Evolutionary conservation across 2,113 vertebrate species (phyloP).

Genomic region (Mellivora capensis): DNA sequence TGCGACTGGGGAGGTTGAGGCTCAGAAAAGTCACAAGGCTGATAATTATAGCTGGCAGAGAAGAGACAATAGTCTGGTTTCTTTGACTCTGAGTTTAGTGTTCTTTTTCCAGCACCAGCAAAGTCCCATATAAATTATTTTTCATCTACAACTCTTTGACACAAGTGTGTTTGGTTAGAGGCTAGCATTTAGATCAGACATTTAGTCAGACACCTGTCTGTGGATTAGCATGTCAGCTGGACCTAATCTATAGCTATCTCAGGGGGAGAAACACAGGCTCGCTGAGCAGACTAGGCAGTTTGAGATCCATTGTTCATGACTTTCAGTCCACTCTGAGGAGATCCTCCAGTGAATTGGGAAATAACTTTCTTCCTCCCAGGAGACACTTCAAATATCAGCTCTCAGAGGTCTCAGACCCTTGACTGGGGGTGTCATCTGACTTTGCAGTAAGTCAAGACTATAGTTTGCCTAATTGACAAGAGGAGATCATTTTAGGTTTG

Average conservation of each 20-base stretch:
- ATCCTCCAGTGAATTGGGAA: neutral
- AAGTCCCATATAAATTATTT: neutral
- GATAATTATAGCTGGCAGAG: neutral
- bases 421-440: neutral
- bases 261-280: neutral
- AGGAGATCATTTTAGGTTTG: neutral
- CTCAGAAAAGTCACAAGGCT: neutral
- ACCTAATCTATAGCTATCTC: neutral
- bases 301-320: neutral
- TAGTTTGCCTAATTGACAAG: conserved; percentile 26
- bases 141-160: neutral
- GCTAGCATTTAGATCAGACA: neutral
- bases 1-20: neutral
- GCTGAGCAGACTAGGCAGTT: neutral
- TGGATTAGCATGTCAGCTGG: neutral
- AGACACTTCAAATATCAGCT: neutral
- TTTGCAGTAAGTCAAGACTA: conserved; percentile 1
- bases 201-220: neutral
- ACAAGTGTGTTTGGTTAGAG: neutral
- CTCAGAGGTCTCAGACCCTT: neutral
- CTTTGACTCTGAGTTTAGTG: neutral
- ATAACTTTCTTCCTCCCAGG: neutral
- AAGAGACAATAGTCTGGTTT: neutral
- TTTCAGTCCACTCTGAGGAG: neutral
- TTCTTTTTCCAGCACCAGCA: neutral